Evolutionary conservation across 2,888 invertebrate genomes (phyloP), one percentile per base, ranked within the genome.

Genomic region (Caenorhabditis sp.): DNA sequence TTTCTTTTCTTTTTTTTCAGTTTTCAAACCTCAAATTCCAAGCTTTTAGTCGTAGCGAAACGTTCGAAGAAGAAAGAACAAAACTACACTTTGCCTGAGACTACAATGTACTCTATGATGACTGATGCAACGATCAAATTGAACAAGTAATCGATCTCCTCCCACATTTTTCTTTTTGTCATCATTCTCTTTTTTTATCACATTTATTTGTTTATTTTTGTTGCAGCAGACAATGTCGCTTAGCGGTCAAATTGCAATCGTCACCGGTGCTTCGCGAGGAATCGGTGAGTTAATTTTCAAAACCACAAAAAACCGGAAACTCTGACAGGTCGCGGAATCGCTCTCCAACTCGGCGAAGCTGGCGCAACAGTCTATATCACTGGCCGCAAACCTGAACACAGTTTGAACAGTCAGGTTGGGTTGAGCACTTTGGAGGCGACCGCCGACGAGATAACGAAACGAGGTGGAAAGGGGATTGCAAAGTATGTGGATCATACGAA

Each of bases 291-390:
- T 26, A 23, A 60, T 61, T n/a, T 58, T 37, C n/a, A 36, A 58
- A 58, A 12, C 57, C 8, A 57, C 10, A 24, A 57, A 53, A 23
- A 19, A 23, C 24, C 12, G 24, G n/a, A n/a, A n/a, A 21, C 4
- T 53, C 8, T 50, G 14, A 50, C 61, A 68, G 79, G 79, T 5
- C 62, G 74, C 37, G 79, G 79, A 54, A 77, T 79, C 12, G 79
- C 79, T 49, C 71, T 79, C 4, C 79, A 79, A 55, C 59, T 79
- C 17, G 77, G 77, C 0, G 71, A 76, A 36, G 77, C 79, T 12
- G 79, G 79, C 12, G 79, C 79, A 6, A 78, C 76, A 12, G 79
- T 79, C 21, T 79, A 80, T 53, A 74, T 80, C 14, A 80, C 80
- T 12, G 80, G 80, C 26, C 23, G 80, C 10, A 59, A 58, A n/a